These are phyloP conservation scores for Salvator merianae DNA, from an alignment of 2,113 vertebrate species.

Conservation along the genomic window DNA sequence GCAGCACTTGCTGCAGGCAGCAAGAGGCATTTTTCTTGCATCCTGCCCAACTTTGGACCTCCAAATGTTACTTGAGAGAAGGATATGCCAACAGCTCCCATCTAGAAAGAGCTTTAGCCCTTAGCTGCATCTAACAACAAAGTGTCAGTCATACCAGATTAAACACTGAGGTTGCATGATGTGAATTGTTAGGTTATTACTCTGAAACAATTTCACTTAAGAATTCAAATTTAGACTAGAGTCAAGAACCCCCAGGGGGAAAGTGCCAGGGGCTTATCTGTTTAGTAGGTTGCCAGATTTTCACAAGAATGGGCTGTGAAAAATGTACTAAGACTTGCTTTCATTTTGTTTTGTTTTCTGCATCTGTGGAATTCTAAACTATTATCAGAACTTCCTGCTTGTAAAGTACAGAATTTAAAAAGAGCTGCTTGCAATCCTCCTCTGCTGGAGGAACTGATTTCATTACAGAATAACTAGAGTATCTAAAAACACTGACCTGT, in stretches of 20 bases:
- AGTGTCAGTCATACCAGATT: neutral
- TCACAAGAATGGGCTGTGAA: neutral
- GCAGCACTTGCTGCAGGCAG: neutral
- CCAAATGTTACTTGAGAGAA: neutral
- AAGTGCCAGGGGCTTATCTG: conserved; percentile 8
- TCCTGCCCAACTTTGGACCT: neutral
- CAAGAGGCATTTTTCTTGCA: neutral
- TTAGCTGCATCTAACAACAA: neutral
- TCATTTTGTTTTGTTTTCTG: neutral
- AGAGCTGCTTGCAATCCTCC: too few relatives aligned
- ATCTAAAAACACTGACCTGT: too few relatives aligned
- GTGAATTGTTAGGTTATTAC: neutral
- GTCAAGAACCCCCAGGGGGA: neutral
- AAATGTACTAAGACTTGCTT: neutral
- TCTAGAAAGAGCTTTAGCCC: too few relatives aligned
- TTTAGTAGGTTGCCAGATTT: neutral
- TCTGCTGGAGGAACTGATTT: too few relatives aligned
- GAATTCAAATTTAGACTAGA: conserved; percentile 18
- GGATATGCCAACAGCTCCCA: neutral
- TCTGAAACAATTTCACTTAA: conserved; percentile 33
- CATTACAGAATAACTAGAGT: too few relatives aligned
- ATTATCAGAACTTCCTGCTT: too few relatives aligned
- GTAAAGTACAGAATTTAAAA: too few relatives aligned
- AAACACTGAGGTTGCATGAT: neutral
- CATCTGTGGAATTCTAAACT: neutral